phyloP scores from a whole-genome alignment of 2,888 invertebrate genomes.

The Flexamia atlantica region DNA sequence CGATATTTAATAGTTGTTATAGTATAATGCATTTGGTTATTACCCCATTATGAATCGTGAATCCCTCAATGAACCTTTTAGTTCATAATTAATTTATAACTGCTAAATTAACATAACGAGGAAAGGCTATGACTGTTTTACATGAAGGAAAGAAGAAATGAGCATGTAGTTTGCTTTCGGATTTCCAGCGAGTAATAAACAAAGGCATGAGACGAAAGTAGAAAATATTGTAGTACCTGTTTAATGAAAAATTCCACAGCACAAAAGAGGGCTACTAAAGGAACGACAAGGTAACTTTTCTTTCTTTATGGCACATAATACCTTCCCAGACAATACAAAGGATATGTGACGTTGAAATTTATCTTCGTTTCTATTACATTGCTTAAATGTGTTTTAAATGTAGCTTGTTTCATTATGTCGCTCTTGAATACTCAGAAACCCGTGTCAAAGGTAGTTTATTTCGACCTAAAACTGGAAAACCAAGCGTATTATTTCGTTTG shows the following conservation, averaged over 20 bases:
- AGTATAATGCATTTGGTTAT: too few species aligned
- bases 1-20: too few species aligned
- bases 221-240: conserved; percentile 47
- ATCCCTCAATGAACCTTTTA: too few species aligned
- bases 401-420: conserved; percentile 29
- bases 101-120: too few species aligned
- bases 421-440: too few species aligned
- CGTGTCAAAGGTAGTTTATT: too few species aligned
- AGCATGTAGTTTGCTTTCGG: conserved; percentile 10
- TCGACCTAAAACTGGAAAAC: too few species aligned
- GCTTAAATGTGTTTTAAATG: conserved; percentile 41
- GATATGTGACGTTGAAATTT: conserved; percentile 38
- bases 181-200: conserved; percentile 19
- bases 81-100: too few species aligned
- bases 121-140: too few species aligned
- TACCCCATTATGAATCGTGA: too few species aligned
- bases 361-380: conserved; percentile 40
- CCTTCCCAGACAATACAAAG: conserved; percentile 45
- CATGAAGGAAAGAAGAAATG: not conserved
- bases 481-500: too few species aligned
- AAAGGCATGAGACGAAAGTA: conserved; percentile 41
- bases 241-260: conserved; percentile 48
- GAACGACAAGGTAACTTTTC: conserved; percentile 45
- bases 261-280: conserved; percentile 41
- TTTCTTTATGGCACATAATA: conserved; percentile 49